Conservation (phyloP, 2,888 invertebrate genomes). For the Zhuqinia jingwanae region DNA sequence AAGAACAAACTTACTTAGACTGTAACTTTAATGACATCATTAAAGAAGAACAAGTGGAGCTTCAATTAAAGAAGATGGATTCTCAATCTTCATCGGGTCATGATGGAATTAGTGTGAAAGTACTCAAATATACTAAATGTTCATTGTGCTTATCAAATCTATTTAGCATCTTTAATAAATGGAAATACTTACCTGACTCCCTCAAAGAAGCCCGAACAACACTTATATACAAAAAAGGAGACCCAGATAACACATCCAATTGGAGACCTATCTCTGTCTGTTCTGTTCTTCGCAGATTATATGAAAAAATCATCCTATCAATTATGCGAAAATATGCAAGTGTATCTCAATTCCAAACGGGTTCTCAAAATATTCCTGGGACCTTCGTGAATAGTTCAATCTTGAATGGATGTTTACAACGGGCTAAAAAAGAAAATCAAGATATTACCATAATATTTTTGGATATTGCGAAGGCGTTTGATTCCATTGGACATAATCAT, state of each 20-base stretch:
- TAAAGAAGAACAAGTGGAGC: not conserved
- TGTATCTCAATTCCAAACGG: not conserved
- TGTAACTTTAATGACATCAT: not conserved
- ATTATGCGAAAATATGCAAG: not conserved
- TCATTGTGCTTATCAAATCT: not conserved
- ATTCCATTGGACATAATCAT: not conserved
- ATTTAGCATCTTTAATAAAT: slow-evolving; percentile 21
- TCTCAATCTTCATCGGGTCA: not conserved
- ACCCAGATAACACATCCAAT: not conserved
- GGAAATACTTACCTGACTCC: not conserved
- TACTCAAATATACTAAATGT: not conserved
- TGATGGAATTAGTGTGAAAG: slow-evolving; percentile 3
- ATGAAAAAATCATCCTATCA: not conserved
- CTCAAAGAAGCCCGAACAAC: slow-evolving; percentile 11
- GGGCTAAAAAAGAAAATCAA: not conserved
- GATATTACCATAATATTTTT: not conserved
- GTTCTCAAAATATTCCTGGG: slow-evolving; percentile 8
- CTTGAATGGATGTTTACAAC: not conserved
- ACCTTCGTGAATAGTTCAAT: slow-evolving; percentile 11
- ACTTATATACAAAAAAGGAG: not conserved
- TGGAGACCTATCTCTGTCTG: slow-evolving; percentile 24
- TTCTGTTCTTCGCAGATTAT: not conserved
- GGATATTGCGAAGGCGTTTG: slow-evolving; percentile 9
- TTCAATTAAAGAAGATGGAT: not conserved
- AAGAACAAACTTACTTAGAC: not conserved